phyloP scores from a whole-genome alignment of 2,888 invertebrate species.

The Ganaspis brasiliensis region DNA sequence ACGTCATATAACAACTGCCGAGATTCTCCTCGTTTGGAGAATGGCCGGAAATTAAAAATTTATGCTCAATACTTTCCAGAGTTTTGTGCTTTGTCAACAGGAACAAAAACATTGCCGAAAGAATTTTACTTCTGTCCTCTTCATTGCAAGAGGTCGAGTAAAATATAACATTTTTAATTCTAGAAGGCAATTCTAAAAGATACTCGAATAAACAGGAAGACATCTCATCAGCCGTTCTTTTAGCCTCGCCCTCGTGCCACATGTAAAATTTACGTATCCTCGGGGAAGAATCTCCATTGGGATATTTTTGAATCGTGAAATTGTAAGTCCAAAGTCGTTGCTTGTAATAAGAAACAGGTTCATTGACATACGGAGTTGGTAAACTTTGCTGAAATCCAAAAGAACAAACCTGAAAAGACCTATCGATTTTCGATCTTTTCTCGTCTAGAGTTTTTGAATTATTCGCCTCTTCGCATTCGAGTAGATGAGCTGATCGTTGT shows the following conservation, averaged over 20 bases:
- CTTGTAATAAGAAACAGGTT: constrained; percentile 46
- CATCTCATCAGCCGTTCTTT: constrained; percentile 62
- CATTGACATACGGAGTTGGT: constrained; percentile 26
- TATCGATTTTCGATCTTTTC: neutral
- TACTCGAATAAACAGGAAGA: constrained; percentile 56
- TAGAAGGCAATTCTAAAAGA: constrained; percentile 28
- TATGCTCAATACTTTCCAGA: constrained; percentile 48
- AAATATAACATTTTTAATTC: constrained; percentile 1
- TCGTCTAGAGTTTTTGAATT: neutral
- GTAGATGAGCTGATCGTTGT: neutral
- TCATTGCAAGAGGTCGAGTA: constrained; percentile 41
- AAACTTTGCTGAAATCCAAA: constrained; percentile 48
- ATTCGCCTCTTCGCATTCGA: constrained; percentile 16
- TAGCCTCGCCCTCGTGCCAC: constrained; percentile 61
- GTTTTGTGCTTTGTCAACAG: neutral
- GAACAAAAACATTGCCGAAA: constrained; percentile 8
- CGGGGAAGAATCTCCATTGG: too few relatives aligned
- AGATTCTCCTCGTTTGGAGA: constrained; percentile 49
- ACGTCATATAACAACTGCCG: constrained; percentile 45
- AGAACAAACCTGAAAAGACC: neutral
- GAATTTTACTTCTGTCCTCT: constrained; percentile 25
- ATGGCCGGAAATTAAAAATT: constrained; percentile 48
- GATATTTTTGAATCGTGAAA: constrained; percentile 48
- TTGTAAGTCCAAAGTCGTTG: constrained; percentile 53
- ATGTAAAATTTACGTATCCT: constrained; percentile 56